A percentile compares a stretch with the other conserved stretches of the same genome.
phyloP scores from a whole-genome alignment of 2,888 invertebrate genomes.

The Pantelozetes paolii region DNA sequence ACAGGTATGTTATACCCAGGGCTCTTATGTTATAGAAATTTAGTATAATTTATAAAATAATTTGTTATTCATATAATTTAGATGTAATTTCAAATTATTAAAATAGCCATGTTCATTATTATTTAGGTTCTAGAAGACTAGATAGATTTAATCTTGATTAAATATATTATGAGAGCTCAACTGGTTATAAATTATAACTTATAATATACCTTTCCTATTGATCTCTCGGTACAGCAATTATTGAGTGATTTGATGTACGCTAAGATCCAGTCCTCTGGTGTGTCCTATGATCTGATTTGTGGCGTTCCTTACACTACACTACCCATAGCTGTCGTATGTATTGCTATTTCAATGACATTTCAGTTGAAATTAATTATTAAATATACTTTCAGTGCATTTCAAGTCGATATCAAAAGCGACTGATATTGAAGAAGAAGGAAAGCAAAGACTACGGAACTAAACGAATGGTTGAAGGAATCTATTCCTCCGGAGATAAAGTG shows the following conservation, averaged over 20 bases:
- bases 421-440: constrained; percentile 87
- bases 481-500: constrained; percentile 64
- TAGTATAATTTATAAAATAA: too few relatives aligned
- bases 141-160: too few relatives aligned
- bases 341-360: too few relatives aligned
- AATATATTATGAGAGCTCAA: too few relatives aligned
- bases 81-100: neutral
- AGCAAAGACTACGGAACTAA: constrained; percentile 92
- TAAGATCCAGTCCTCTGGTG: neutral
- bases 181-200: too few relatives aligned
- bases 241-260: constrained; percentile 60
- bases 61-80: neutral
- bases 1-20: too few relatives aligned
- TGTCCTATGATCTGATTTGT: constrained; percentile 66
- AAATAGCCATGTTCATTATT: too few relatives aligned
- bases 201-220: too few relatives aligned
- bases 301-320: constrained; percentile 97
- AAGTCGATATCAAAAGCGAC: constrained; percentile 48
- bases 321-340: constrained; percentile 77
- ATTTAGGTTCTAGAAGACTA: too few relatives aligned
- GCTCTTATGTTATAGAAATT: too few relatives aligned
- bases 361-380: too few relatives aligned
- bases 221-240: constrained; percentile 59
- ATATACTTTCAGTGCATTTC: neutral
- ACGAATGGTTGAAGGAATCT: constrained; percentile 87